Percentiles rank a stretch among this genome's conserved stretches.
These are phyloP conservation scores for Drosophila watanabei DNA, from an alignment of 1,140 invertebrate species.

Conservation along the genomic window DNA sequence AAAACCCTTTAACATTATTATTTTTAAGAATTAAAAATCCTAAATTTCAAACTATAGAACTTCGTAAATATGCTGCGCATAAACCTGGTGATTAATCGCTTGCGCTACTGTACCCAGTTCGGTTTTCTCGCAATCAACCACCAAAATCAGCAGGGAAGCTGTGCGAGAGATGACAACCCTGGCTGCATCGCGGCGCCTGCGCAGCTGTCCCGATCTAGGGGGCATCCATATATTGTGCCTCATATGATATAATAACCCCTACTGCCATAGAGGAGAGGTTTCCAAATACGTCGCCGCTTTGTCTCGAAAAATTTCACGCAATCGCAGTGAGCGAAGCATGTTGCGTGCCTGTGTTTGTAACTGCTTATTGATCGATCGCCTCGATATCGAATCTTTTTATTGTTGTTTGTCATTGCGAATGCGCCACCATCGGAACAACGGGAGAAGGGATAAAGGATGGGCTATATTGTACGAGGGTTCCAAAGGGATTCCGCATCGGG, in stretches of 20 bases:
- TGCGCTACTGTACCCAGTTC: constrained; percentile 35
- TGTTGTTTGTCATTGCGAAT: constrained; percentile 81
- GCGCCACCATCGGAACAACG: constrained; percentile 59
- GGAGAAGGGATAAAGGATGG: constrained; percentile 47
- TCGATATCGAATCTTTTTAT: constrained; percentile 77
- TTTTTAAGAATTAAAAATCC: too few relatives aligned
- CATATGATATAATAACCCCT: constrained; percentile 17
- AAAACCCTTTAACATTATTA: too few relatives aligned
- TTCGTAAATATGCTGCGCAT: neutral
- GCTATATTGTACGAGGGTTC: constrained; percentile 30
- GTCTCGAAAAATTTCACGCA: constrained; percentile 78
- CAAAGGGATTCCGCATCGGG: constrained; percentile 35
- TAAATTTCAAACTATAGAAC: neutral
- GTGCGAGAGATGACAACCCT: constrained; percentile 35
- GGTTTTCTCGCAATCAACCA: constrained; percentile 25
- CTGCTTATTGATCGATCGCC: constrained; percentile 78
- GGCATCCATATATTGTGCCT: constrained; percentile 18
- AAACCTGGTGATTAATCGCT: constrained; percentile 16
- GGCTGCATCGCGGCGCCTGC: constrained; percentile 65
- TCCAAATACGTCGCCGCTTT: constrained; percentile 62
- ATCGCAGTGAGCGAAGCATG: constrained; percentile 28
- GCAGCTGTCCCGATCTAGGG: constrained; percentile 65
- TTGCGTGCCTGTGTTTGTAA: constrained; percentile 32
- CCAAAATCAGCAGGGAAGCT: constrained; percentile 20
- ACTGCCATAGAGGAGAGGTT: constrained; percentile 2